A percentile compares a stretch with the other conserved stretches of the same genome.
phyloP scores from a whole-genome alignment of 2,888 invertebrate genomes.

The Axea sp. region DNA sequence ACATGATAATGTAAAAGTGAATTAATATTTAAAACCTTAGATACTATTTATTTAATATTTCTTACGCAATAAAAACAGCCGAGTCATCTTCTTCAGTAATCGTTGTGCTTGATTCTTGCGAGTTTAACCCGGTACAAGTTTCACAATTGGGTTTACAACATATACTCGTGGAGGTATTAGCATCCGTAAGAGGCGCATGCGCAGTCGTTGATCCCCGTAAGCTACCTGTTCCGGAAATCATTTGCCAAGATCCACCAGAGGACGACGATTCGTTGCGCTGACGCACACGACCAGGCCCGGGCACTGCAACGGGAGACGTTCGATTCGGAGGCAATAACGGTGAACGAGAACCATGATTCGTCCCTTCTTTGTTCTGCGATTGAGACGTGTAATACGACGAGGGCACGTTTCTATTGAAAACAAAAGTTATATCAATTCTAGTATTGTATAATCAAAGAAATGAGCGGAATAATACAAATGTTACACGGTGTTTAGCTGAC shows the following conservation, averaged over 20 bases:
- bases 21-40: no score
- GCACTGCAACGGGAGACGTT: conserved; percentile 85
- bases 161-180: conserved; percentile 69
- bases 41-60: conserved; percentile 13
- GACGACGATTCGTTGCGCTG: conserved; percentile 83
- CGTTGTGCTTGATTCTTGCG: conserved; percentile 79
- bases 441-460: no score
- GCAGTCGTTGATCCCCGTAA: conserved; percentile 81
- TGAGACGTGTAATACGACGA: conserved; percentile 72
- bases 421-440: background rate
- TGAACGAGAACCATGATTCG: conserved; percentile 72
- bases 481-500: no score
- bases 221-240: conserved; percentile 85
- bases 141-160: conserved; percentile 69
- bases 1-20: no score
- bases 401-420: conserved; percentile 70
- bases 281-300: conserved; percentile 80
- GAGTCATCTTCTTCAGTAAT: conserved; percentile 78
- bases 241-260: conserved; percentile 85
- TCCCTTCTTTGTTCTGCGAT: conserved; percentile 73
- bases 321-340: conserved; percentile 77
- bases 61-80: conserved; percentile 70
- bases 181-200: conserved; percentile 73
- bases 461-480: no score
- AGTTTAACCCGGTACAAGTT: conserved; percentile 75